These are phyloP conservation scores for Tympanuchus pallidicinctus DNA, from an alignment of 2,113 vertebrate genomes.

Conservation along the genomic window DNA sequence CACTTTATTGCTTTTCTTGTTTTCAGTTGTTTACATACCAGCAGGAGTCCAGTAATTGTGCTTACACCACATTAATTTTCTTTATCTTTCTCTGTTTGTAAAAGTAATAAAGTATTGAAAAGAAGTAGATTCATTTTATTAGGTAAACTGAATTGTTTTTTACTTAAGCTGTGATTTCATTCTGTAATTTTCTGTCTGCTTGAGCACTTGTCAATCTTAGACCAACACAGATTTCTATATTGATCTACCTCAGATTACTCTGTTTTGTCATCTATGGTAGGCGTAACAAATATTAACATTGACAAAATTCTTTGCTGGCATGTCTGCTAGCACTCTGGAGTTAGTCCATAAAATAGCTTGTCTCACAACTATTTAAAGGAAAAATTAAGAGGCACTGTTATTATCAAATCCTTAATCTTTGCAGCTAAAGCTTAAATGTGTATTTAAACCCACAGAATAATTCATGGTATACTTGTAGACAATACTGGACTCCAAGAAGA, in stretches of 20 bases:
- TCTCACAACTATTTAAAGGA: neutral
- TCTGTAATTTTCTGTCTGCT: neutral
- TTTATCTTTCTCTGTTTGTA: neutral
- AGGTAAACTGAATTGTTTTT: neutral
- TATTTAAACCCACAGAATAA: neutral
- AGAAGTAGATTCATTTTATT: neutral
- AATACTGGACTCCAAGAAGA: neutral
- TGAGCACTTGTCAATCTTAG: neutral
- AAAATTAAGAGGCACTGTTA: neutral
- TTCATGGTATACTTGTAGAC: neutral
- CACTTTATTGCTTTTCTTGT: fast-evolving
- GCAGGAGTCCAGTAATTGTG: neutral
- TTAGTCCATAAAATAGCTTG: neutral
- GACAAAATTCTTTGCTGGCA: neutral
- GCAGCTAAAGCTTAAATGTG: neutral
- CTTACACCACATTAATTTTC: neutral
- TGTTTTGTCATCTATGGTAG: neutral
- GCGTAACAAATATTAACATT: neutral
- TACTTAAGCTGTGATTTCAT: neutral
- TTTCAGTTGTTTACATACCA: neutral
- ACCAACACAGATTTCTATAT: neutral
- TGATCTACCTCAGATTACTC: neutral
- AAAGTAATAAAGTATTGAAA: neutral
- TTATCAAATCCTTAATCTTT: neutral
- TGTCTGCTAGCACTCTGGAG: neutral